Evolutionary conservation across 2,888 invertebrate species (phyloP), one percentile per base, ranked within the genome.

Genomic region (Dryomyza anilis): DNA sequence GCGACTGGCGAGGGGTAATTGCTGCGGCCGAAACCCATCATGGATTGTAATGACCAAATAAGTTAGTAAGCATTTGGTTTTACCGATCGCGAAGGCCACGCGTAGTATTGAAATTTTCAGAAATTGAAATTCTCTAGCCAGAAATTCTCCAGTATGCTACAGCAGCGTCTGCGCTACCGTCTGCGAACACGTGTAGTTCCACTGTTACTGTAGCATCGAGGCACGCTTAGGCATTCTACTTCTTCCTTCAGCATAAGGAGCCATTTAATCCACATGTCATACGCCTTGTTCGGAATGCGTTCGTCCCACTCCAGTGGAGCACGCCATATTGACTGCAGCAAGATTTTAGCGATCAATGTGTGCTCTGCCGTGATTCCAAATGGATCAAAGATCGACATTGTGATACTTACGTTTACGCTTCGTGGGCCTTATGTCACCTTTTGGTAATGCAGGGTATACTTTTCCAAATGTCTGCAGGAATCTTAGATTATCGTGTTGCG

Each of bases 381-480:
- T 0, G 73, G 75, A 39, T 76, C 73, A 52, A 64, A 69, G 6
- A 66, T 57, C 16, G 66, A 66, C 68, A 68, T 68, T 2, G 61
- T 36, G 2, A 64, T 59, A 14, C 59, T 45, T 21, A 68, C 55
- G 10, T 36, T 70, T 64, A 8, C 68, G 53, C 10, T 67, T 69
- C 0, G 62, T 69, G 0, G 65, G 69, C 10, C 59, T 58, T 14
- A 64, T n/a, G 10, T 25, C 39, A 2, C 53, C 59, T 10, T 27
- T 19, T 2, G 67, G 33, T 16, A 66, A 8, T 0, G 10, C 29
- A n/a, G 30, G 16, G 19, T 66, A 46, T 1, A 69, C 56, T 33
- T 61, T 67, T 14, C 50, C 48, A 27, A 67, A 69, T 0, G 60
- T 30, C 21, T 61, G 29, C 5, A 64, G 43, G 33, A n/a, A n/a